A percentile compares a stretch with the other conserved stretches of the same genome.
Evolutionary conservation across 2,113 vertebrate genomes (phyloP).

Genomic region (Archocentrus centrarchus): DNA sequence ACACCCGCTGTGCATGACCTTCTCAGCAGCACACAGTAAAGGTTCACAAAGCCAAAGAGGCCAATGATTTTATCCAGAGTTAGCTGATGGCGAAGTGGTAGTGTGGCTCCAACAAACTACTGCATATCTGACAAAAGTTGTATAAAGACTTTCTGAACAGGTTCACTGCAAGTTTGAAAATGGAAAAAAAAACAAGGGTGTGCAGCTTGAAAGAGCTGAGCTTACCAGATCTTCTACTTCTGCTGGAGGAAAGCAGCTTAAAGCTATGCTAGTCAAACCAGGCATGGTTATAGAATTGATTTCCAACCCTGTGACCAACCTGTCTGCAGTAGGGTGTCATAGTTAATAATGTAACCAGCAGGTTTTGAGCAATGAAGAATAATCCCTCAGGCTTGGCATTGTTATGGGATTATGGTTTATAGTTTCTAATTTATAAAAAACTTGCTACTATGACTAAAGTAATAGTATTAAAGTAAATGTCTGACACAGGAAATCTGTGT

Average conservation of each 20-base stretch:
- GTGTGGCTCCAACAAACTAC: not conserved
- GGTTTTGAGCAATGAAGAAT: not conserved
- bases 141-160: not conserved
- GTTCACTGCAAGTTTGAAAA: not conserved
- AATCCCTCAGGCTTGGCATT: not conserved
- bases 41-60: not conserved
- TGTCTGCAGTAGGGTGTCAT: not conserved
- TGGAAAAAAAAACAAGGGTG: not conserved
- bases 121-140: not conserved
- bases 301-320: not conserved
- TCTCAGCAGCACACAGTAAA: not conserved
- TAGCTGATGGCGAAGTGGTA: not conserved
- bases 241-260: not conserved
- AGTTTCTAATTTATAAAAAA: not conserved
- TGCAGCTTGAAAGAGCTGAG: not conserved
- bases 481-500: conserved; percentile 1
- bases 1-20: not conserved
- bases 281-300: not conserved
- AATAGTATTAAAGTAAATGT: rapidly evolving
- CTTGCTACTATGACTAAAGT: not conserved
- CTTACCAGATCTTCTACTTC: not conserved
- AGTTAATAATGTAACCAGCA: not conserved
- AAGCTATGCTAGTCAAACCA: not conserved
- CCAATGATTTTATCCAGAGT: not conserved
- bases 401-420: not conserved